Conservation (phyloP, 2,888 invertebrate species). For the Nephrotoma flavescens region DNA sequence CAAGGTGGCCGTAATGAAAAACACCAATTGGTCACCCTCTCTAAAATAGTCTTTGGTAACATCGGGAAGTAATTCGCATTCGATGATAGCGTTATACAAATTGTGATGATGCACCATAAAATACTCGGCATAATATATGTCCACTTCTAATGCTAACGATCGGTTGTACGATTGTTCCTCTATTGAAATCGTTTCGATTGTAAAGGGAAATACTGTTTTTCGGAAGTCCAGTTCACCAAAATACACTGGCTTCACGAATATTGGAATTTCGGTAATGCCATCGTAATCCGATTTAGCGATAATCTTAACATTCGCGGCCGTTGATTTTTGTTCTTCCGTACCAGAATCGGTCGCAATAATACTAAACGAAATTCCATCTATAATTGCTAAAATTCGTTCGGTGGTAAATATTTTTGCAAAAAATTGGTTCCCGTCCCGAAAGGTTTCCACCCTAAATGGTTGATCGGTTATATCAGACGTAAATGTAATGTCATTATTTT, state of each 20-base stretch:
- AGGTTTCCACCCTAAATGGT: slow-evolving; percentile 12
- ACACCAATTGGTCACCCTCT: background rate
- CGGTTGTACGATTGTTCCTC: background rate
- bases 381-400: slow-evolving; percentile 14
- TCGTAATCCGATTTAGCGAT: background rate
- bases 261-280: background rate
- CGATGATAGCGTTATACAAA: background rate
- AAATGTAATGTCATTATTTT: slow-evolving; percentile 16
- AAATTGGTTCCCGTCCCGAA: slow-evolving; percentile 13
- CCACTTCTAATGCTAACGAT: background rate
- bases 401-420: slow-evolving; percentile 15
- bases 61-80: background rate
- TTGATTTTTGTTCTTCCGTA: background rate
- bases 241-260: background rate
- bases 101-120: background rate
- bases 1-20: background rate
- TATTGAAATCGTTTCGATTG: background rate
- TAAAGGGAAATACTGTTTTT: background rate
- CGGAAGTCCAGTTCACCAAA: background rate
- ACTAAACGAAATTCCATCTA: slow-evolving; percentile 14
- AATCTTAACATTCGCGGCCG: background rate
- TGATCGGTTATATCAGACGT: slow-evolving; percentile 13
- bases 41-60: background rate
- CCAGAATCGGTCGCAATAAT: slow-evolving; percentile 16
- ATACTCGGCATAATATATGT: background rate